Evolutionary conservation across 2,888 invertebrate species (phyloP), one percentile per base, ranked within the genome.

Genomic region (Sepioteuthis lessoniana): DNA sequence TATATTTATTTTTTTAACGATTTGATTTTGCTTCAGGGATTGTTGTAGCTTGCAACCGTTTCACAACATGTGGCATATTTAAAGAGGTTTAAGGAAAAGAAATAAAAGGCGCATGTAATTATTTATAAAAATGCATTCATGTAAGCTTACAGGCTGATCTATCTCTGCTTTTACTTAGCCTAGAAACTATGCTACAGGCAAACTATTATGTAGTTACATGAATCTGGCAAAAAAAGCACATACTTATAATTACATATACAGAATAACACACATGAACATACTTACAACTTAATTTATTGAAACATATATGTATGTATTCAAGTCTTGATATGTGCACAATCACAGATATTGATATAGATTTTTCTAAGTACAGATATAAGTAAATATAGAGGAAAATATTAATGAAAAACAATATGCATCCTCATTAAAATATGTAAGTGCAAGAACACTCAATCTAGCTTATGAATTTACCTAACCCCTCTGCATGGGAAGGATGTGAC

Each of bases 81-180:
- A n/a, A n/a, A 76, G 76, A 76, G 76, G 35, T 76, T 76, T n/a
- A 76, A 60, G 31, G 31, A 60, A 76, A 76, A 8, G 10, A 76
- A 76, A 76, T n/a, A 76, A 31, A n/a, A 76, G n/a, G n/a, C 10
- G 31, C 10, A 76, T 10, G n/a, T 13, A 76, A n/a, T n/a, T n/a
- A 76, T n/a, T n/a, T 76, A 76, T n/a, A 76, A n/a, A 76, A 76
- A 76, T n/a, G n/a, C 76, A 76, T 76, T n/a, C 25, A 35, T 76
- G 76, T 76, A 76, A 76, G 76, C 76, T 76, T 76, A 76, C 76
- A 76, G 35, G 76, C 76, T 76, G 76, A 76, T 76, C 76, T 76
- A n/a, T 76, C 76, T n/a, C n/a, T n/a, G 76, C n/a, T 1, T 76
- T 76, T n/a, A 76, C 76, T 76, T 76, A n/a, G 35, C 76, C 76